These are phyloP conservation scores for Phytoseiulus persimilis DNA, from an alignment of 2,888 invertebrate species.

Conservation along the genomic window DNA sequence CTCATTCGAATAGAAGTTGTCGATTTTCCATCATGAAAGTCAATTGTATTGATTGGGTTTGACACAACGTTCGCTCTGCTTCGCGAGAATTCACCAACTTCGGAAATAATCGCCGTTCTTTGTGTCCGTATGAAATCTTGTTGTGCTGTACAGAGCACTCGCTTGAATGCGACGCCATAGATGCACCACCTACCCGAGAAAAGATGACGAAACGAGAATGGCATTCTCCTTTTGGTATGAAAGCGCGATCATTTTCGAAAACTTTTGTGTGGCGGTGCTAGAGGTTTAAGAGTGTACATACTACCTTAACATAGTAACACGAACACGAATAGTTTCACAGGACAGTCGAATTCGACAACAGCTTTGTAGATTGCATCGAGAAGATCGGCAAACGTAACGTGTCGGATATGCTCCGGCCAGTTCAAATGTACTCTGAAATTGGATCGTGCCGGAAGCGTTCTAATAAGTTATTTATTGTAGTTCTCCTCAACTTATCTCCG, in stretches of 20 bases:
- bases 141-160: not conserved
- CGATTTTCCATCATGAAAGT: not conserved
- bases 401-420: not conserved
- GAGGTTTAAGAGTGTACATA: not conserved
- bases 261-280: not conserved
- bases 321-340: not conserved
- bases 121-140: not conserved
- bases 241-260: not conserved
- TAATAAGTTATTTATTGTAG: constrained; percentile 5
- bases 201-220: not conserved
- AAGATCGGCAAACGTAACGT: not conserved
- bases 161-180: not conserved
- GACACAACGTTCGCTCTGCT: no score
- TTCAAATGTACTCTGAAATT: not conserved
- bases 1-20: not conserved
- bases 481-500: not conserved
- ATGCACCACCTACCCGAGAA: not conserved
- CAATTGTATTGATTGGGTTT: no score
- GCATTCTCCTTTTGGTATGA: not conserved
- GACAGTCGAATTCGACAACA: not conserved
- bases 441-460: not conserved
- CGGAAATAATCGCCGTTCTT: not conserved
- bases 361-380: not conserved
- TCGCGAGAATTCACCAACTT: not conserved
- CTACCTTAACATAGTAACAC: not conserved